Conservation (phyloP, 2,888 invertebrate genomes). For the Cryptocheilus praepositus region DNA sequence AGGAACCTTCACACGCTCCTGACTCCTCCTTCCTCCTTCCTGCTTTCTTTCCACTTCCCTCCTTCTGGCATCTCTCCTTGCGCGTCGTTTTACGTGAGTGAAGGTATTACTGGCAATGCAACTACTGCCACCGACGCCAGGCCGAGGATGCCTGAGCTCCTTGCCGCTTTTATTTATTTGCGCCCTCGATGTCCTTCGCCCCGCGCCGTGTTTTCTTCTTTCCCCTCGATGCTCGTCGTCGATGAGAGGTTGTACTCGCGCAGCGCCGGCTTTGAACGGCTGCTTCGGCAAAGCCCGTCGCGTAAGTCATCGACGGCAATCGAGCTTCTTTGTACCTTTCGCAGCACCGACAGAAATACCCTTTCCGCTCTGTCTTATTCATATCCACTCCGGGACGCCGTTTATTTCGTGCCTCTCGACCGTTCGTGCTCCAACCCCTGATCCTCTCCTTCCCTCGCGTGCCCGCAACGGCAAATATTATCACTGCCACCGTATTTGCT, state of each 20-base stretch:
- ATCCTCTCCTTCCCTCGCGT: background rate
- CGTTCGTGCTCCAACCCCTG: background rate
- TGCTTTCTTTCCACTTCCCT: slow-evolving; percentile 1
- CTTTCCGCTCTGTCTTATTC: slow-evolving; percentile 1
- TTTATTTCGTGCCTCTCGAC: background rate
- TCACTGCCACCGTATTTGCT: too few species aligned
- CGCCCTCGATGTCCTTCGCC: background rate
- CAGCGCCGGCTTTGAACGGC: background rate
- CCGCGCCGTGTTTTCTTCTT: background rate
- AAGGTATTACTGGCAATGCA: too few species aligned
- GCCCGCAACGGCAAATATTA: too few species aligned
- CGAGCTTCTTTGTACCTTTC: background rate
- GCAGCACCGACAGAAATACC: background rate
- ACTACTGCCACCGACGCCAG: too few species aligned
- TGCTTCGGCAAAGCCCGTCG: too few species aligned
- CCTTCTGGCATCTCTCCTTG: slow-evolving; percentile 1
- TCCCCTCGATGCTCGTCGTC: background rate
- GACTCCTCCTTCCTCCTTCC: slow-evolving; percentile 22
- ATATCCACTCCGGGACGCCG: background rate
- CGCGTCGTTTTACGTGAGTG: background rate
- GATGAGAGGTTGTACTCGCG: too few species aligned
- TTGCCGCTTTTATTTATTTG: background rate
- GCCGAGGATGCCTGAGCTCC: background rate
- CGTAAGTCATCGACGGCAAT: background rate
- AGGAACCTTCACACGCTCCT: slow-evolving; percentile 17